Base-by-base conservation (phyloP, 1,140 invertebrate genomes). In the Lepidurus couesii region DNA sequence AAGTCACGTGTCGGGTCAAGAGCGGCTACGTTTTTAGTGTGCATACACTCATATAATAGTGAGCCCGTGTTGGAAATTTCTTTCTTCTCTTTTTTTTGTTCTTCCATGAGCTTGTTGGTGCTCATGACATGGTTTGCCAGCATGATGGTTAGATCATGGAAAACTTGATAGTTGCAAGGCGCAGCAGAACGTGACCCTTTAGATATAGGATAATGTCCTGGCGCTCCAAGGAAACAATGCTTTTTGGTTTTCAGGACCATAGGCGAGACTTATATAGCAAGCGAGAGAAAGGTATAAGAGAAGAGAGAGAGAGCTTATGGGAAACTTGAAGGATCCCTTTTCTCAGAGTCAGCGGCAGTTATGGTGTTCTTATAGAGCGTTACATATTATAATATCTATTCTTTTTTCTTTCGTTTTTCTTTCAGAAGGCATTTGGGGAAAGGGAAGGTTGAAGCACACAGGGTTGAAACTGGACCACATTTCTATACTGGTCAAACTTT, bases 121-220 rank as follows among this genome's bases (percentile, higher is more conserved):
- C 53, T 65, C 53, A 16, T 16, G 53, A 65, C 16, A 65, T 21
- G 53, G 53, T 65, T 65, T 7, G 53, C 53, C 53, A 65, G 53
- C 53, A 65, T 65, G 53, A 65, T 65, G 53, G 53, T 65, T 65
- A 65, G 53, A 65, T 65, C 53, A 65, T 65, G 53, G 21, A 65
- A 21, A 65, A 16, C 53, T 65, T 65, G 53, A 65, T 65, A 65
- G 53, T 65, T 65, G 53, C 53, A 65, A 65, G 53, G 53, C 53
- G 53, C 53, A 65, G 53, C 53, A 65, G 53, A 65, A 65, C 53
- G 53, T 65, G 53, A 65, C 53, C 53, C 53, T 65, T 65, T 65
- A 13, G 21, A 65, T 21, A 65, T 65, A 65, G 53, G 53, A 65
- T 65, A 21, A 65, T 65, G 53, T 65, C 53, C 53, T 65, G n/a